Percentiles rank a stretch among this genome's conserved stretches.
Evolutionary conservation across 2,888 invertebrate species (phyloP).

Genomic region (Corbicula japonica): DNA sequence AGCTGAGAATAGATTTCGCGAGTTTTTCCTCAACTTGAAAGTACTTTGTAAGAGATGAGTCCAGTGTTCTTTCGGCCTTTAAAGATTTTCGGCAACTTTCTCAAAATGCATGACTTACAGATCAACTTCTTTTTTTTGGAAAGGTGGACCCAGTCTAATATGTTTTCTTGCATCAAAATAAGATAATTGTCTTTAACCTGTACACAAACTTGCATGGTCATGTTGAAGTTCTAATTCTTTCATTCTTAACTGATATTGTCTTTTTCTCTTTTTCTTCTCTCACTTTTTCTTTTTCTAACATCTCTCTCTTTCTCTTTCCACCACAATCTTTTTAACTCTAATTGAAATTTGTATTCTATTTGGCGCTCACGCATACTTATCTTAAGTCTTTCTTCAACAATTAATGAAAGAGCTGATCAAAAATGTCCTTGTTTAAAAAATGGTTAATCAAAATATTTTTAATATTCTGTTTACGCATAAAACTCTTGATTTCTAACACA

Average conservation of each 20-base stretch:
- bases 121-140: constrained; percentile 20
- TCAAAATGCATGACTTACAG: neutral
- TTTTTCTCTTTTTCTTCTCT: neutral
- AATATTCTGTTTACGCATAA: no score
- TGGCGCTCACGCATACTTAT: no score
- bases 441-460: no score
- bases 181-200: neutral
- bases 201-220: no score
- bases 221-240: neutral
- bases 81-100: constrained; percentile 25
- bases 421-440: no score
- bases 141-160: constrained; percentile 3
- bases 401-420: no score
- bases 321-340: no score
- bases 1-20: constrained; percentile 37
- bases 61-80: constrained; percentile 49
- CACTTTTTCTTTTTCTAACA: neutral
- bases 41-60: constrained; percentile 56
- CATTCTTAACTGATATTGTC: neutral
- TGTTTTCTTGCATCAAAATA: neutral
- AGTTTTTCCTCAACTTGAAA: constrained; percentile 47
- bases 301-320: no score
- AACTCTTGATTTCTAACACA: no score
- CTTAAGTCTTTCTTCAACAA: no score
- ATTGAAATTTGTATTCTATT: no score